Evolutionary conservation across 2,113 vertebrate genomes (phyloP), one percentile per base, ranked within the genome.

Genomic region (Sclerurus mexicanus): DNA sequence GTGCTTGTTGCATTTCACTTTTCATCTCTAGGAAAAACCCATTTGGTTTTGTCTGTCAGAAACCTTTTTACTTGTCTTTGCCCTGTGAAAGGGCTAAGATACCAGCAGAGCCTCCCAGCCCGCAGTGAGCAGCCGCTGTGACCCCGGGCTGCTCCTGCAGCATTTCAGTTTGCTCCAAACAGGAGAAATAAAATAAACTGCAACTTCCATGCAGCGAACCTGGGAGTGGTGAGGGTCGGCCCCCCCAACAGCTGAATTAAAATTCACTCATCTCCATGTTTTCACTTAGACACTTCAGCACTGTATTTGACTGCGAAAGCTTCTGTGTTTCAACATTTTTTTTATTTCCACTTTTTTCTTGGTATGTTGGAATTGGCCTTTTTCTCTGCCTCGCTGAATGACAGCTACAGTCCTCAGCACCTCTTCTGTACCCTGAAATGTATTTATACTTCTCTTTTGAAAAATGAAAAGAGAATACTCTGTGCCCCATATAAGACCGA

Each of bases 1-100:
- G 82, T 58, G 78, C 92, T 97, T 85, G 76, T 96, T 97, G 85
- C 90, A 42, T 91, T 97, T 96, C 90, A 96, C 95, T 97, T 97
- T 97, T 98, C 94, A 91, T 96, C 96, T 95, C 84, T 39, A 71
- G 77, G 72, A 52, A 79, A 84, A 75, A 52, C 7, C 12, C 67
- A 74, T 42, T 71, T 2, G 16, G 67, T 67, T 69, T 35, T 74
- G 71, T 92, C 84, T 85, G 62, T 94, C 87, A 96, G 78, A 67
- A 85, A 74, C 53, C 62, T 95, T 96, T 91, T 71, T 68, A n/a
- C 82, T 81, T 60, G 58, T 47, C 67, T 68, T 87, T 86, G 55
- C 84, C 46, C 42, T 39, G 69, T 33, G 47, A 58, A 30, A 82
- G 33, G 30, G 30, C 2, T 31, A 52, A 66, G 68, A 25, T 24